Base-by-base conservation (phyloP, 2,113 vertebrate genomes). In the Mesoclemmys tuberculata region DNA sequence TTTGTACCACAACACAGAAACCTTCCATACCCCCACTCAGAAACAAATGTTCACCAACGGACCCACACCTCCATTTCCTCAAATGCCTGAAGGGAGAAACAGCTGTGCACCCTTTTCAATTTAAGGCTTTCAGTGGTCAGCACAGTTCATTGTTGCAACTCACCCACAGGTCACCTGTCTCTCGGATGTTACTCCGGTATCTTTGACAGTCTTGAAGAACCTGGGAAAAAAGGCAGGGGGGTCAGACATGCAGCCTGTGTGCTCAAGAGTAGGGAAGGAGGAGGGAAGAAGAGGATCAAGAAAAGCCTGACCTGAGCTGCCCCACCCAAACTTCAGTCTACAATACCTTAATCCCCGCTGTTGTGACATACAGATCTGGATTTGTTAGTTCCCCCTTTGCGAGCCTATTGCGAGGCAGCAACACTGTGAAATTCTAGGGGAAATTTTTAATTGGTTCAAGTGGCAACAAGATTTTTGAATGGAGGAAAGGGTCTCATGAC, bases 151-250 rank as follows among this genome's bases (percentile, higher is more conserved):
- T 46, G 55, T 16, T 58, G 8, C 9, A 38, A 98, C 99, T 99
- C 96, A 99, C 99, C 99, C 99, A 99, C 74, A 99, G 94, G 77
- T 98, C 98, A 10, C 99, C 99, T 0, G 98, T 98, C 97, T 99
- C 99, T 54, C 98, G 98, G n/a, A 99, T 97, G 96, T 98, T 98
- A 95, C 99, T 98, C 95, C 99, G 99, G 95, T 99, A 99, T 89
- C 99, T 98, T 98, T 99, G 99, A 92, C 99, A 99, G 96, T 99
- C 99, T 24, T 99, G 99, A 54, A 99, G 98, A 82, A 99, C 99
- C 99, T 99, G 95, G 4, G 2, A 51, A 54, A 12, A 81, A 44
- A 29, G 24, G 2, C 0, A 0, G 6, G 5, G 18, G 4, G 24
- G 54, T 74, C 38, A 1, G 2, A 5, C 61, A 22, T 0, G 12